Evolutionary conservation across 2,113 vertebrate genomes (phyloP), one percentile per base, ranked within the genome.

Genomic region (Rutilus rutilus): DNA sequence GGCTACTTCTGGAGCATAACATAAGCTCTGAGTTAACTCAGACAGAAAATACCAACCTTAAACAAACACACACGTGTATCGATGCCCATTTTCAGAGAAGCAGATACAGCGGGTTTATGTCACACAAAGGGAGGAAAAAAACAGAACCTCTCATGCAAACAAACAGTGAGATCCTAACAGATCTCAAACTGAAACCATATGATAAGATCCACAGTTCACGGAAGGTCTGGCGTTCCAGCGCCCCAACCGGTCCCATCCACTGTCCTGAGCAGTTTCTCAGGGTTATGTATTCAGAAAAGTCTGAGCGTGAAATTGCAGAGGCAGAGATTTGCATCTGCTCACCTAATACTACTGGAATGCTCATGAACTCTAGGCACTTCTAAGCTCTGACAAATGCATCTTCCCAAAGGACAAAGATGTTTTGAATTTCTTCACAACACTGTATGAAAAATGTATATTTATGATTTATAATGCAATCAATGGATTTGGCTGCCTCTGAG

Each of bases 101-200:
- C 30, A 82, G 47, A 59, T 73, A 27, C 50, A 25, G 67, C 9
- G 1, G 50, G 21, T 50, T 30, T 67, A 33, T 52, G 19, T 23
- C 15, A 21, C 67, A 73, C 36, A 78, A 36, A 45, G 27, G 21
- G n/a, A 7, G n/a, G 27, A 54, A n/a, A 30, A 27, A 52, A 85
- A 62, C 15, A 50, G 33, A 85, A 86, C 74, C 60, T n/a, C 47
- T 78, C 62, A 36, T 77, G 50, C 84, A 86, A 87, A 88, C 82
- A 90, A 90, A 83, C 89, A 88, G 21, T 77, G 82, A 87, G 82
- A 79, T 57, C 65, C 39, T 81, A 69, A 50, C 75, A 78, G 75
- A 83, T 50, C 62, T 69, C 73, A 90, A 89, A 87, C 73, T 85
- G 45, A 81, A 88, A 83, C 89, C 89, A 90, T 77, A 87, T 90